Evolutionary conservation across 1,140 invertebrate species (phyloP).

Genomic region (Trialeurodes vaporariorum): DNA sequence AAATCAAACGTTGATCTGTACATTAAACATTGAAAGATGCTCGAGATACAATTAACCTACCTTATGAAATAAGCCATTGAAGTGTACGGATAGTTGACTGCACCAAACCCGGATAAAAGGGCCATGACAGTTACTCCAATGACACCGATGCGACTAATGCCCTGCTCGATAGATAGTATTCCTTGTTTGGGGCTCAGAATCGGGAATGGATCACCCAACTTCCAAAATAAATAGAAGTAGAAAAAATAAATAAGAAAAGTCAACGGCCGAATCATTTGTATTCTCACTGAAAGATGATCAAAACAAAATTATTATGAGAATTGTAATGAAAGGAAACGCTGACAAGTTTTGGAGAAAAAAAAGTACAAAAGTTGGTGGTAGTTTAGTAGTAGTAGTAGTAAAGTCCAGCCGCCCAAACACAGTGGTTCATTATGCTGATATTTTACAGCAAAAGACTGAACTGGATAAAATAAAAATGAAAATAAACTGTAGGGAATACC

Average conservation of each 20-base stretch:
- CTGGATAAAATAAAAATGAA: too few relatives aligned
- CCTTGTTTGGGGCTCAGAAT: slow-evolving; percentile 90
- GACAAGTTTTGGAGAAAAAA: too few relatives aligned
- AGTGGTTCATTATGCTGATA: too few relatives aligned
- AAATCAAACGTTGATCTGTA: too few relatives aligned
- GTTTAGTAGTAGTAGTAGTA: too few relatives aligned
- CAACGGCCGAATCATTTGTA: slow-evolving; percentile 62
- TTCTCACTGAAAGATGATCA: slow-evolving; percentile 57
- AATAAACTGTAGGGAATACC: too few relatives aligned
- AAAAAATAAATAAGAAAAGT: slow-evolving; percentile 77
- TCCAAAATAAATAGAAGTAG: slow-evolving; percentile 97
- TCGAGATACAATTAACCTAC: too few relatives aligned
- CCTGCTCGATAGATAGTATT: slow-evolving; percentile 88
- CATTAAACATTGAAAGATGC: too few relatives aligned
- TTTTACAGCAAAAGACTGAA: too few relatives aligned
- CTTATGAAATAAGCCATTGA: slow-evolving; percentile 98
- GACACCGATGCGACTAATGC: slow-evolving; percentile 89
- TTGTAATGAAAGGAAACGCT: neutral
- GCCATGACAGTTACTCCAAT: slow-evolving; percentile 99
- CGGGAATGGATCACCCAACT: slow-evolving; percentile 97
- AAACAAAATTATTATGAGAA: slow-evolving; percentile 10
- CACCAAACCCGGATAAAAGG: slow-evolving; percentile 96
- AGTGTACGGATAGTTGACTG: slow-evolving; percentile 98
- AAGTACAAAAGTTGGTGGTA: too few relatives aligned
- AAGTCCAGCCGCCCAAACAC: too few relatives aligned